Evolutionary conservation across 2,113 vertebrate genomes (phyloP).

Genomic region (Seriola quinqueradiata): DNA sequence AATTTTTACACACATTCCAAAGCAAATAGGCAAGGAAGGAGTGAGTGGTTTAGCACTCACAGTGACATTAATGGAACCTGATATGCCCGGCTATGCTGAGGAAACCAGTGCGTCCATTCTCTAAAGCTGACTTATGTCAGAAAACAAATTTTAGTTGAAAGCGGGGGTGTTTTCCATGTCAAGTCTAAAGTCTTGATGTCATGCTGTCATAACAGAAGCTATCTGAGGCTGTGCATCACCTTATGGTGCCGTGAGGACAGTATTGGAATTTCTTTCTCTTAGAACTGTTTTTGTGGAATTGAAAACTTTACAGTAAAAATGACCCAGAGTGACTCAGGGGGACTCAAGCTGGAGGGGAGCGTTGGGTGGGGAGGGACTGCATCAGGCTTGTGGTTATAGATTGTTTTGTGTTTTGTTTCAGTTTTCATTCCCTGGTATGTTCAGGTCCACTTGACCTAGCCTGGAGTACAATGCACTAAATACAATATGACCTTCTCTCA

Average conservation of each 20-base stretch:
- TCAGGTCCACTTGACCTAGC: not conserved
- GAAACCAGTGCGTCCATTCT: slow-evolving; percentile 36
- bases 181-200: slow-evolving; percentile 23
- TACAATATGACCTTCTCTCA: not conserved
- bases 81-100: slow-evolving; percentile 26
- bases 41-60: slow-evolving; percentile 53
- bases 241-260: not conserved
- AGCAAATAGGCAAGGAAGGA: slow-evolving; percentile 35
- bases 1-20: slow-evolving; percentile 44
- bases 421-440: not conserved
- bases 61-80: slow-evolving; percentile 63
- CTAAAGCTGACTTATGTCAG: slow-evolving; percentile 49
- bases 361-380: too few relatives aligned
- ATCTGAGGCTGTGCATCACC: slow-evolving; percentile 17
- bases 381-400: not conserved
- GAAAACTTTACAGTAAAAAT: not conserved
- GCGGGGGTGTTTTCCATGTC: slow-evolving; percentile 55
- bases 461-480: not conserved
- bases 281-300: not conserved
- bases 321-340: not conserved
- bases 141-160: slow-evolving; percentile 58
- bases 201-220: slow-evolving; percentile 38
- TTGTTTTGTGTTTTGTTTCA: not conserved
- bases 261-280: not conserved
- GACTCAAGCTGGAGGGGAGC: not conserved